Percentiles rank a stretch among this genome's conserved stretches.
Conservation (phyloP, 2,797 vertebrate genomes). For the Lates japonicus region DNA sequence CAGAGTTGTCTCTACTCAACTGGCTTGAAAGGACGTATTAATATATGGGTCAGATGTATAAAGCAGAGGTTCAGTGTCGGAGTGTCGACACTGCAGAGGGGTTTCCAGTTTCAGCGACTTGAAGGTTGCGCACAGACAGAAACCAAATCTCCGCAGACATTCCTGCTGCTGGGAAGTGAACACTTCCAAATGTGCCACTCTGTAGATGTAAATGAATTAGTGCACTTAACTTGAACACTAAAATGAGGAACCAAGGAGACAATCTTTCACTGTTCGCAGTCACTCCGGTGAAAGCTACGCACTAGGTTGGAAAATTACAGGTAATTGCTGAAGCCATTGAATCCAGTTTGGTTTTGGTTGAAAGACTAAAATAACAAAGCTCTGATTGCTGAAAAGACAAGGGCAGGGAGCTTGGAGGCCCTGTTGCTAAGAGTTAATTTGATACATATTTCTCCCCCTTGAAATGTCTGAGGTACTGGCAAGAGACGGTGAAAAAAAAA, state of each 20-base stretch:
- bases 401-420: constrained; percentile 78
- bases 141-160: constrained; percentile 74
- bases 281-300: constrained; percentile 72
- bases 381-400: constrained; percentile 85
- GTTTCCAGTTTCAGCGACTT: constrained; percentile 75
- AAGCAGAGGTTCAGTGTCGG: constrained; percentile 74
- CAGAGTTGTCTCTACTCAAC: constrained; percentile 71
- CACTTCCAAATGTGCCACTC: constrained; percentile 81
- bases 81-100: constrained; percentile 63
- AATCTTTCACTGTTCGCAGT: constrained; percentile 80
- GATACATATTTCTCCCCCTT: constrained; percentile 85
- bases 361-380: constrained; percentile 86
- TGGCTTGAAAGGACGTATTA: constrained; percentile 74
- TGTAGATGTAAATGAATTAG: constrained; percentile 79
- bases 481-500: constrained; percentile 72
- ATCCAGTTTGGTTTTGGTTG: constrained; percentile 86
- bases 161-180: constrained; percentile 75
- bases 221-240: constrained; percentile 68
- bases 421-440: constrained; percentile 85
- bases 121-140: constrained; percentile 62
- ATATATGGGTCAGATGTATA: constrained; percentile 84
- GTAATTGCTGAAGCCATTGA: constrained; percentile 84
- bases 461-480: constrained; percentile 84
- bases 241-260: constrained; percentile 70
- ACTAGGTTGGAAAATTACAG: constrained; percentile 86